Evolutionary conservation across 1,140 invertebrate genomes (phyloP).

Genomic region (Pomacea maculata): DNA sequence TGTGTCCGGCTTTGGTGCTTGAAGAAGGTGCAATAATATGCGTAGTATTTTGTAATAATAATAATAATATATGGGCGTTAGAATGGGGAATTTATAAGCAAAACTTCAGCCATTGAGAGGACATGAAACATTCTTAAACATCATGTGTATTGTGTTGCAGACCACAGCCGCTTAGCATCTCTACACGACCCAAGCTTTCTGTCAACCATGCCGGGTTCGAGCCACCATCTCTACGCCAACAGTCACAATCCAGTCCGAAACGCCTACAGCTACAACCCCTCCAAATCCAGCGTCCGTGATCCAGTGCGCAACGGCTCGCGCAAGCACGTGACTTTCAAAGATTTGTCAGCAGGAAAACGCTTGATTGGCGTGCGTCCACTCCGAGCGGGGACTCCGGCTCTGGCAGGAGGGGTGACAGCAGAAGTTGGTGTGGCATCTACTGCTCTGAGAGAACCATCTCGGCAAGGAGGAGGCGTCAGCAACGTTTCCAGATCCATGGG

Average conservation of each 20-base stretch:
- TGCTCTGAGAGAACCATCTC: background rate
- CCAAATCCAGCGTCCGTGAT: slow-evolving; percentile 34
- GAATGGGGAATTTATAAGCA: background rate
- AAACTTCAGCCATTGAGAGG: background rate
- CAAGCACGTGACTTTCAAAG: slow-evolving; percentile 36
- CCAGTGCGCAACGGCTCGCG: slow-evolving; percentile 26
- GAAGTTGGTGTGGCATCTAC: background rate
- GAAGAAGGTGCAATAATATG: no score
- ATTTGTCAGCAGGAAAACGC: slow-evolving; percentile 21
- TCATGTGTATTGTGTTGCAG: slow-evolving; percentile 16
- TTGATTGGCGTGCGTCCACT: background rate
- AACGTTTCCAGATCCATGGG: no score
- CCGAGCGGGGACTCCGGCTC: background rate
- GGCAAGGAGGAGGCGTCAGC: background rate
- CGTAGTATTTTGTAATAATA: no score
- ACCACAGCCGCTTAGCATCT: slow-evolving; percentile 21
- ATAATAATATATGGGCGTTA: background rate
- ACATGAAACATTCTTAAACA: background rate
- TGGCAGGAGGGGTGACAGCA: background rate
- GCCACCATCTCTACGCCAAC: slow-evolving; percentile 11
- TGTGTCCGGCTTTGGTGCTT: no score
- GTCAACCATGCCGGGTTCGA: slow-evolving; percentile 12
- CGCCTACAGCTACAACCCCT: slow-evolving; percentile 2
- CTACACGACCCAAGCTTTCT: slow-evolving; percentile 34
- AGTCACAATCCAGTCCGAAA: background rate